A percentile compares a stretch with the other conserved stretches of the same genome.
Evolutionary conservation across 2,113 vertebrate genomes (phyloP).

Genomic region (Trogon melanurus): DNA sequence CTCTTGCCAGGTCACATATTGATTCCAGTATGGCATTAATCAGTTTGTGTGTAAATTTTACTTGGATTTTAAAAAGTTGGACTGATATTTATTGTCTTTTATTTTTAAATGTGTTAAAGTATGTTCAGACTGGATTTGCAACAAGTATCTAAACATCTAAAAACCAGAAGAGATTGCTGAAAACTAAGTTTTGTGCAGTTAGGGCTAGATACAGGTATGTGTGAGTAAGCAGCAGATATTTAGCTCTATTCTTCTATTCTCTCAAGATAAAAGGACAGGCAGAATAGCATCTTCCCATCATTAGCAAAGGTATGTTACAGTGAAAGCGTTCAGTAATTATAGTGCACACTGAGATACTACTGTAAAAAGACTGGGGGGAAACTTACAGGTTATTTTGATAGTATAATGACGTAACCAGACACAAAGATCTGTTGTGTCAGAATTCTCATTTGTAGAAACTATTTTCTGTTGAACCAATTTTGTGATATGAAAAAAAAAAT

Average conservation of each 20-base stretch:
- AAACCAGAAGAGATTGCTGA: neutral
- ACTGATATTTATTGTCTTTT: neutral
- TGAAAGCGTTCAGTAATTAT: conserved; percentile 9
- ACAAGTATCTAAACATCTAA: neutral
- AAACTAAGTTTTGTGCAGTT: neutral
- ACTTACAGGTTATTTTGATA: conserved; percentile 27
- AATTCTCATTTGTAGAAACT: neutral
- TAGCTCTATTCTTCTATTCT: neutral
- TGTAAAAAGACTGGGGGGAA: neutral
- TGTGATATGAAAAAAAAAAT: neutral
- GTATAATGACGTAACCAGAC: neutral
- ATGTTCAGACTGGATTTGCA: neutral
- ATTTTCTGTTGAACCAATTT: neutral
- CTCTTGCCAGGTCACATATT: neutral
- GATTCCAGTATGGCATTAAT: neutral
- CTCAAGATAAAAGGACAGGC: neutral
- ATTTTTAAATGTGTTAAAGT: neutral
- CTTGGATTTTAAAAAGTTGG: neutral
- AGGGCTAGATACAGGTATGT: neutral
- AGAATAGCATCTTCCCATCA: conserved; percentile 10
- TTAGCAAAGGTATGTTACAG: neutral
- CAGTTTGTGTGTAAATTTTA: neutral
- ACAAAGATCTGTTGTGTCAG: neutral
- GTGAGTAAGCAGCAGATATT: neutral
- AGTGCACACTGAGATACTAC: neutral